Conservation (phyloP, 2,797 vertebrate genomes). For the Onychomys leucogaster region DNA sequence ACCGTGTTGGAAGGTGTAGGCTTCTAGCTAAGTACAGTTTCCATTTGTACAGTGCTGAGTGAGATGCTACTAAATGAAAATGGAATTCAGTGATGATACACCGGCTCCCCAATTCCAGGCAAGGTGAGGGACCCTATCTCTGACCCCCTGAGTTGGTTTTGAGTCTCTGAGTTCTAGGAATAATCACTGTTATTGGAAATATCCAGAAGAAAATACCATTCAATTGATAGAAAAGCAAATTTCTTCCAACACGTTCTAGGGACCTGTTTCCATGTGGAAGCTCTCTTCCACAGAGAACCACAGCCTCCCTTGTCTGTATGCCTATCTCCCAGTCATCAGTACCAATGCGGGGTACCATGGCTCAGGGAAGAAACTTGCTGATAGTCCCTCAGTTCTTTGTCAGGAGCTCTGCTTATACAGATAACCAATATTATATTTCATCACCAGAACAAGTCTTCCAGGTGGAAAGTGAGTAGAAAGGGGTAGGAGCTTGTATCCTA, state of each 20-base stretch:
- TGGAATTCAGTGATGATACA: background rate
- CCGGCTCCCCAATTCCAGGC: background rate
- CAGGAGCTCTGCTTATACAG: fast-evolving
- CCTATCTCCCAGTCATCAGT: fast-evolving
- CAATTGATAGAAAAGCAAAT: background rate
- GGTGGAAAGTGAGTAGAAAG: background rate
- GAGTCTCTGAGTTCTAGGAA: background rate
- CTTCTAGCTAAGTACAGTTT: background rate
- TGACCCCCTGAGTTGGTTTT: background rate
- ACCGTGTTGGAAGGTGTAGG: too few relatives aligned
- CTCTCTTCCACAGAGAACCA: background rate
- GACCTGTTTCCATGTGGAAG: background rate
- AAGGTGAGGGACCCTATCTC: background rate
- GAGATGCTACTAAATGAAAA: background rate
- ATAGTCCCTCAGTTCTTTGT: background rate
- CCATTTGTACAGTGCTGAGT: background rate
- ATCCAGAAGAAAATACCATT: background rate
- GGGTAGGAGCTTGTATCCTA: background rate
- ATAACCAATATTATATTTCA: background rate
- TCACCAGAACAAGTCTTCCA: background rate
- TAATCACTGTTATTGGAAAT: background rate
- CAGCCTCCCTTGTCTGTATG: fast-evolving
- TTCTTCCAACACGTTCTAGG: too few relatives aligned
- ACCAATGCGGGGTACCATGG: too few relatives aligned
- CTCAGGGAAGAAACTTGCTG: background rate